Evolutionary conservation across 2,888 invertebrate species (phyloP).

Genomic region (Pyrochroa serraticornis): DNA sequence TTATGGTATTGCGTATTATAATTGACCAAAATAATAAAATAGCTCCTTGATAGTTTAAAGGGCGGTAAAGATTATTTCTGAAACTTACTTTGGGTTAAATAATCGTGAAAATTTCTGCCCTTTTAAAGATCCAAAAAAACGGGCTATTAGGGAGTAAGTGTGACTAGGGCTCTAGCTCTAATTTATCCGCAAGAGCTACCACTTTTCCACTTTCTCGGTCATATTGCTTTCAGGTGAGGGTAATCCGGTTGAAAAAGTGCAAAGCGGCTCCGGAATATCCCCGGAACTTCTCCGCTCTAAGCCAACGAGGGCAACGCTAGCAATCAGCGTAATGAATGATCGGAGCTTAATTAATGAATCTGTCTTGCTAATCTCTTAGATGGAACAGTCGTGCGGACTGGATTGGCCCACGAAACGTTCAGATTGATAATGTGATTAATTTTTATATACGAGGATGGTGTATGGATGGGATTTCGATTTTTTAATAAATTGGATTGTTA

Average conservation of each 20-base stretch:
- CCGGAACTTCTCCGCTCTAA: background rate
- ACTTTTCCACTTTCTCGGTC: no score
- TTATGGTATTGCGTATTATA: no score
- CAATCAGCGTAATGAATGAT: conserved; percentile 61
- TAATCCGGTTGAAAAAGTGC: background rate
- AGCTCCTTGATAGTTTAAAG: no score
- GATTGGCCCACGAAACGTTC: conserved; percentile 54
- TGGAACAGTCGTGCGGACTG: conserved; percentile 56
- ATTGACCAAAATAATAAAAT: no score
- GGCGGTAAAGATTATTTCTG: no score
- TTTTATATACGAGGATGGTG: conserved; percentile 51
- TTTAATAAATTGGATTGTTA: conserved; percentile 54
- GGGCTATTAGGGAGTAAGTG: no score
- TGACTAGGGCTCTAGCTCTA: no score
- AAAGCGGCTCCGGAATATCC: conserved; percentile 21
- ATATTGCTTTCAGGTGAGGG: no score
- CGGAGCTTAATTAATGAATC: conserved; percentile 61
- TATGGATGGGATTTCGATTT: conserved; percentile 49
- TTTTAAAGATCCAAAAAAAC: no score
- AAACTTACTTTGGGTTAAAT: no score
- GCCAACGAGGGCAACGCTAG: conserved; percentile 38
- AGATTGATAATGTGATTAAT: conserved; percentile 61
- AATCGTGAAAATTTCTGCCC: no score
- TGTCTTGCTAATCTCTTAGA: conserved; percentile 61
- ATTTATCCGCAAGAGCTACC: no score